phyloP scores from a whole-genome alignment of 2,888 invertebrate genomes.

The Heliconius charithonia region DNA sequence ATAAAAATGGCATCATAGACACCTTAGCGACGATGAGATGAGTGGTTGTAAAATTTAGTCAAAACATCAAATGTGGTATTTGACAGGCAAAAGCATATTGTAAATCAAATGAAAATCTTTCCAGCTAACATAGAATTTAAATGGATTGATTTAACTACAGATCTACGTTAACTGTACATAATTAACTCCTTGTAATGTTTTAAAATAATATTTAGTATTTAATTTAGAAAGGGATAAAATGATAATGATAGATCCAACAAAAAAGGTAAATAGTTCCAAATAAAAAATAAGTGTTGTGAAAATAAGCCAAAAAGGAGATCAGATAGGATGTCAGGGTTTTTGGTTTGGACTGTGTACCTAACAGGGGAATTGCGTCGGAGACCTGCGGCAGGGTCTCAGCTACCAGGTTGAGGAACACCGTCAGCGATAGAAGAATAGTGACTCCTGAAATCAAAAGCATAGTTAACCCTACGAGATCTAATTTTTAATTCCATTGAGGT shows the following conservation, averaged over 20 bases:
- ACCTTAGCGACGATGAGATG: conserved; percentile 42
- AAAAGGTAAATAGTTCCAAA: conserved; percentile 59
- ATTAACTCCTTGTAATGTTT: conserved; percentile 83
- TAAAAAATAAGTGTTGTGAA: conserved; percentile 57
- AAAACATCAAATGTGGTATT: conserved; percentile 39
- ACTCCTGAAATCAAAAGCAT: conserved; percentile 95
- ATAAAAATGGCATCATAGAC: conserved; percentile 35
- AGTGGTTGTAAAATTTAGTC: conserved; percentile 44
- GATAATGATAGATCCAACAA: conserved; percentile 51
- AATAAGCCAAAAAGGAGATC: conserved; percentile 66
- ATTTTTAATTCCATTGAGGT: conserved; percentile 37
- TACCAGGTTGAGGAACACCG: conserved; percentile 99
- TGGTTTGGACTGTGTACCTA: conserved; percentile 91
- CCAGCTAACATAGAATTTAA: conserved; percentile 43
- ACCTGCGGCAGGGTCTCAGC: conserved; percentile 99
- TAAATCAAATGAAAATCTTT: conserved; percentile 39
- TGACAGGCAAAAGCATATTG: conserved; percentile 44
- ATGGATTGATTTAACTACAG: conserved; percentile 25
- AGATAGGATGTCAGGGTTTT: conserved; percentile 62
- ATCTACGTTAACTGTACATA: conserved; percentile 55
- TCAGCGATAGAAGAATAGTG: conserved; percentile 99
- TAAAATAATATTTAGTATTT: conserved; percentile 71
- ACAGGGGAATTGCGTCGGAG: conserved; percentile 99
- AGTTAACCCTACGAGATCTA: conserved; percentile 72
- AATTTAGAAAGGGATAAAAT: conserved; percentile 54